Evolutionary conservation across 2,797 vertebrate genomes (phyloP), one percentile per base, ranked within the genome.

Genomic region (Channa striata): DNA sequence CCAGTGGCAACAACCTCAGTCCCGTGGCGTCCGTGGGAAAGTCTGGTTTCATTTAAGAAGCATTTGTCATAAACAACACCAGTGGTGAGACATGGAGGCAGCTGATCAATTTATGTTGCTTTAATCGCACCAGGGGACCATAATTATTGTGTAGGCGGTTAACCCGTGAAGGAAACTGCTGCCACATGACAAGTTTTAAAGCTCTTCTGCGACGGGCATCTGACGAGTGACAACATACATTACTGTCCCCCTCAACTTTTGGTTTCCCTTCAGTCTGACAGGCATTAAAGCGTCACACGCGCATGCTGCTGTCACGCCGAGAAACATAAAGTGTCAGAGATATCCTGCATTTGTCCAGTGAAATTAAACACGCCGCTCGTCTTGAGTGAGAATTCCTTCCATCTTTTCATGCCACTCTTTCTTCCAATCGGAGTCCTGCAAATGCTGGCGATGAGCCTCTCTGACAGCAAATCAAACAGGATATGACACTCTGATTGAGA

Each of bases 401-500:
- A 9, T 59, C 63, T 47, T 56, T 54, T 39, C 58, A 30, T 30
- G 53, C 14, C 25, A 44, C 51, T 72, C 67, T 12, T 58, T 64
- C 50, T 37, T 17, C 68, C 68, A 33, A 17, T 77, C 69, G 1
- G 58, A 66, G 46, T 33, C 12, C 44, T 19, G 52, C 56, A 65
- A 83, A 77, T 76, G 59, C 8, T 30, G 53, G 43, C 52, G 25
- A 74, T 84, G 80, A 71, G 74, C n/a, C 21, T 19, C 39, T 52
- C 47, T 71, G 80, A 81, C 81, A 86, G 77, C 73, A 84, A 82
- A 78, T 87, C 80, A 81, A 82, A 86, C 53, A 56, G 74, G 72
- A 80, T 69, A 49, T 60, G 76, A 87, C 69, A 69, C 13, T 8
- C 48, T 61, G 68, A 82, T 47, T 49, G 21, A 73, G 57, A 57